A percentile compares a stretch with the other conserved stretches of the same genome.
Conservation (phyloP, 2,797 vertebrate species). For the Euthynnus affinis region DNA sequence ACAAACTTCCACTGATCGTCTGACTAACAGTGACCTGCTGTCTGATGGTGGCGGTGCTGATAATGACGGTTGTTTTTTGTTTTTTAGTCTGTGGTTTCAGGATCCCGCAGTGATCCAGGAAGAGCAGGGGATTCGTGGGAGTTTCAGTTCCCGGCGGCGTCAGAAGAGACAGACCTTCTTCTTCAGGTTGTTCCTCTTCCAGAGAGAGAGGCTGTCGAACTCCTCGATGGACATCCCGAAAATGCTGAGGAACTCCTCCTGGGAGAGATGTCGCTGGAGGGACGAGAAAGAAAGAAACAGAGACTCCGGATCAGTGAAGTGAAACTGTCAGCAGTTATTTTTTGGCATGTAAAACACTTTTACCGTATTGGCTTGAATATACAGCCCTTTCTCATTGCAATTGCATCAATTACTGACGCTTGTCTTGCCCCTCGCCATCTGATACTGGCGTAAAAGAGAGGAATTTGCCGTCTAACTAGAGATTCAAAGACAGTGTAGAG, state of each 20-base stretch:
- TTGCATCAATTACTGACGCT: too few relatives aligned
- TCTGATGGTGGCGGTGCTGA: not conserved
- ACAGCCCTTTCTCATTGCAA: too few relatives aligned
- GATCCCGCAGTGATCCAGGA: constrained; percentile 7
- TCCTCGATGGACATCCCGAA: constrained; percentile 92
- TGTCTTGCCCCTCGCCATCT: too few relatives aligned
- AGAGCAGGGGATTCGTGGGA: constrained; percentile 53
- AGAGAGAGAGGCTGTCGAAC: constrained; percentile 90
- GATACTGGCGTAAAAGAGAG: too few relatives aligned
- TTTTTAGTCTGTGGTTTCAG: constrained; percentile 12
- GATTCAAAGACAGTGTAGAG: too few relatives aligned
- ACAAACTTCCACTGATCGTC: not conserved
- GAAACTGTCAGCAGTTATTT: too few relatives aligned
- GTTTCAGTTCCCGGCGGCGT: constrained; percentile 38
- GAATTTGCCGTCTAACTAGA: too few relatives aligned
- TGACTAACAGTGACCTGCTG: not conserved
- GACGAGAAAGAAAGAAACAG: not conserved
- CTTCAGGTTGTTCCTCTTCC: constrained; percentile 94
- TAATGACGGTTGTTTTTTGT: not conserved
- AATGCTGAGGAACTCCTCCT: constrained; percentile 90
- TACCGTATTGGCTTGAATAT: too few relatives aligned
- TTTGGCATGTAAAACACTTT: too few relatives aligned
- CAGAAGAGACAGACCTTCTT: constrained; percentile 94
- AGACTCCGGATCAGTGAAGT: not conserved
- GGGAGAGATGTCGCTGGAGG: constrained; percentile 89